Evolutionary conservation across 2,888 invertebrate species (phyloP).

Genomic region (Sphinx pinastri): DNA sequence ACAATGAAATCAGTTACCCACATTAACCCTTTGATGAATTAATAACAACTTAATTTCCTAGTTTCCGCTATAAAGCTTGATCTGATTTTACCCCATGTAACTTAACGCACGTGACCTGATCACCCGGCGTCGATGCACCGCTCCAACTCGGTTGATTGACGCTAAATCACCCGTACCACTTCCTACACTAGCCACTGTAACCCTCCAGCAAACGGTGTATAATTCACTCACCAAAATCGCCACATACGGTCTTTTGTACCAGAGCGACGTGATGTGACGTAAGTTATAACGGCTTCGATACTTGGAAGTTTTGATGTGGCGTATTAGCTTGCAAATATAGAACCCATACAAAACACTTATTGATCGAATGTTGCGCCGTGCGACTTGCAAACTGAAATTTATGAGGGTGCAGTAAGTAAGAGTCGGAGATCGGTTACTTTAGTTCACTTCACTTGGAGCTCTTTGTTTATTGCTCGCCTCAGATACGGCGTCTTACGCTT

Average conservation of each 20-base stretch:
- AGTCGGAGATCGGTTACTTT: conserved; percentile 70
- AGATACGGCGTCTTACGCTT: conserved; percentile 70
- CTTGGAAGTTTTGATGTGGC: conserved; percentile 75
- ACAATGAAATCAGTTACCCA: conserved; percentile 28
- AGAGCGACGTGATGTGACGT: conserved; percentile 52
- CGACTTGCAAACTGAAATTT: conserved; percentile 82
- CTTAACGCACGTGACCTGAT: conserved; percentile 64
- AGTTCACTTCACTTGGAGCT: conserved; percentile 62
- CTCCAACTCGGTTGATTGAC: conserved; percentile 32
- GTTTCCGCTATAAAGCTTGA: conserved; percentile 52
- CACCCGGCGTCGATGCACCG: conserved; percentile 52
- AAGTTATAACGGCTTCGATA: conserved; percentile 69
- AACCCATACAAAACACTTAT: conserved; percentile 82
- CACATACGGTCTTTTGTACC: conserved; percentile 39
- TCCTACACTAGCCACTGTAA: conserved; percentile 32
- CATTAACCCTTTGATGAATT: conserved; percentile 35
- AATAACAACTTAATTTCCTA: conserved; percentile 32
- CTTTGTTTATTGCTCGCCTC: conserved; percentile 80
- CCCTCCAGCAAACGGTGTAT: conserved; percentile 36
- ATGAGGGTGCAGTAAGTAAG: conserved; percentile 72
- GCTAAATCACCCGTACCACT: conserved; percentile 27
- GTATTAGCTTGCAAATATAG: conserved; percentile 82
- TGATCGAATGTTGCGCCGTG: conserved; percentile 79
- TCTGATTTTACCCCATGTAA: conserved; percentile 64
- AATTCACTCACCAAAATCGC: conserved; percentile 35